phyloP scores from a whole-genome alignment of 2,113 vertebrate genomes.

The Cyanoliseus patagonus region DNA sequence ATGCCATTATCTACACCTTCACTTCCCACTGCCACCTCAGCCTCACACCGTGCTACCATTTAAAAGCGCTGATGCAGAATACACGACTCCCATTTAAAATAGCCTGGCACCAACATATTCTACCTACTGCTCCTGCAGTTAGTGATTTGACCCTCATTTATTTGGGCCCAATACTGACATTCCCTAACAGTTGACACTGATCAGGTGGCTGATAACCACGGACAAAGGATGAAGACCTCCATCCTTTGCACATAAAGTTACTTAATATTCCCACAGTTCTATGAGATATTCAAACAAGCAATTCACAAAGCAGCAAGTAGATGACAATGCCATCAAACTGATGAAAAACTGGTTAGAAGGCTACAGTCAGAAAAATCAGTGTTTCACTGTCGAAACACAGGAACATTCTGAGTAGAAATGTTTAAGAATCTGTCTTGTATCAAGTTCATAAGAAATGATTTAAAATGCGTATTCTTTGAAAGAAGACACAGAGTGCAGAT shows the following conservation, averaged over 20 bases:
- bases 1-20: background rate
- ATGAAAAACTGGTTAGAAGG: background rate
- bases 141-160: background rate
- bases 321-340: background rate
- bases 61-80: background rate
- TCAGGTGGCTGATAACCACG: background rate
- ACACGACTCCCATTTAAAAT: background rate
- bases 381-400: background rate
- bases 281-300: background rate
- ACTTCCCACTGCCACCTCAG: background rate
- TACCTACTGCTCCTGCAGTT: background rate
- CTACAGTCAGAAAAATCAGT: background rate
- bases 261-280: background rate
- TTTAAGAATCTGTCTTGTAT: background rate
- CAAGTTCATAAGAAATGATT: background rate
- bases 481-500: background rate
- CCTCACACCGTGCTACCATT: background rate
- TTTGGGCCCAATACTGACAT: background rate
- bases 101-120: background rate
- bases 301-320: background rate
- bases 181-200: background rate
- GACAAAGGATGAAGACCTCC: background rate
- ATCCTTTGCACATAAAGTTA: background rate
- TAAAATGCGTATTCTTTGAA: background rate
- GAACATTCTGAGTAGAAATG: background rate